These are phyloP conservation scores for Scolopax rusticola DNA, from an alignment of 2,797 vertebrate species.

Conservation along the genomic window DNA sequence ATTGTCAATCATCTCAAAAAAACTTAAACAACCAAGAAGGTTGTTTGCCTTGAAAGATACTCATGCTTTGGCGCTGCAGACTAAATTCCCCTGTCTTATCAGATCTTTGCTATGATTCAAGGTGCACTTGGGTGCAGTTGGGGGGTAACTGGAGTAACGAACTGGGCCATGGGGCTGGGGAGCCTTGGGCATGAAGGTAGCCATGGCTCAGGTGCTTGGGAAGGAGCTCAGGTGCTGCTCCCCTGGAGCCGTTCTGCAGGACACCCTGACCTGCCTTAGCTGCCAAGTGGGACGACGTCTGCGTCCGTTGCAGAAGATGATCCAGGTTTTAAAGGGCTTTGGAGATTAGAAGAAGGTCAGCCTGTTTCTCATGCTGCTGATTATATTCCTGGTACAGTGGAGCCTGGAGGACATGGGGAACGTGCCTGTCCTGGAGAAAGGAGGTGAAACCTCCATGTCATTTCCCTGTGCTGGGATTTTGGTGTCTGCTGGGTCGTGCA, in stretches of 20 bases:
- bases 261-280: not conserved
- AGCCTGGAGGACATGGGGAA: conserved; percentile 7
- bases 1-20: not conserved
- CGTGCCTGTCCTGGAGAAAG: not conserved
- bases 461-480: not conserved
- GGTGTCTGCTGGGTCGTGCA: not conserved
- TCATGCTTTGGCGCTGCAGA: rapidly evolving
- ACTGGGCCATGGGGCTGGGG: rapidly evolving
- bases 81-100: not conserved
- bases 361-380: not conserved
- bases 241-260: not conserved
- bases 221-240: not conserved
- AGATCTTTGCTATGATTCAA: not conserved
- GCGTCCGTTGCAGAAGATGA: conserved; percentile 18
- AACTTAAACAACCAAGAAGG: rapidly evolving
- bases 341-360: conserved; percentile 57
- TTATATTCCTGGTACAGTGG: not conserved
- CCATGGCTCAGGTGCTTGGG: rapidly evolving
- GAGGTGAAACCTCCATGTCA: rapidly evolving
- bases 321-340: conserved; percentile 66
- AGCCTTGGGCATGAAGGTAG: not conserved
- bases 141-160: rapidly evolving
- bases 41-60: not conserved
- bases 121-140: not conserved
- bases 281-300: not conserved